Base-by-base conservation (phyloP, 1,140 invertebrate species). In the Lamellibrachia luymesi region DNA sequence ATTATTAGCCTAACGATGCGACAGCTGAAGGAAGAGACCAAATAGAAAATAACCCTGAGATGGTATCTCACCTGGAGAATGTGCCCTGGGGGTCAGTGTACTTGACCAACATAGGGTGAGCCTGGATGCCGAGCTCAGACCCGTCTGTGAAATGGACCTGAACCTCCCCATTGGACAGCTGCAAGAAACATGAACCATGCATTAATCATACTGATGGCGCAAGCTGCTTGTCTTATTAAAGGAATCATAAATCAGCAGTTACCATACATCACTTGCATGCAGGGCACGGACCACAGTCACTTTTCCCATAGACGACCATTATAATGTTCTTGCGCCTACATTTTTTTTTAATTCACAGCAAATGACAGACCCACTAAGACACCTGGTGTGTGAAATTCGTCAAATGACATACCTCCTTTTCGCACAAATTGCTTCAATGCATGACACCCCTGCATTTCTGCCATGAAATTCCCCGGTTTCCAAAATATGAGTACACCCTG, bases 81-180 rank as follows among this genome's bases (percentile, higher is more conserved):
- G 38, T 92, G 27, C 90, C 90, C 25, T 50, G 91, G 27, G 56
- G 10, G 49, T 92, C 93, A 10, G 51, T 93, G 51, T 52, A 93
- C 80, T 89, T 92, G 17, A 92, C 91, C 7, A 93, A 25, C 91
- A 92, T 93, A 25, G 93, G 91, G 64, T 92, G 27, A 13, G 95
- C 95, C 51, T 95, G 94, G 49, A 96, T 94, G 13, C 95, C 95
- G 13, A 96, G 93, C 91, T 96, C 95, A 49, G 95, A 95, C 10
- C 95, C 95, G 94, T 96, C 96, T 93, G 95, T 95, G 94, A 96
- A 96, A 92, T 95, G 95, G 5, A 96, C 95, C 95, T 95, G 95
- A 22, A 96, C 95, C 91, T 95, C 95, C 13, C 96, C 96, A 94
- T 95, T 95, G 8, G 95, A 94, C 92, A 95, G 94, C 95, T 96